Evolutionary conservation across 2,888 invertebrate genomes (phyloP).

Genomic region (Malacosoma neustria): DNA sequence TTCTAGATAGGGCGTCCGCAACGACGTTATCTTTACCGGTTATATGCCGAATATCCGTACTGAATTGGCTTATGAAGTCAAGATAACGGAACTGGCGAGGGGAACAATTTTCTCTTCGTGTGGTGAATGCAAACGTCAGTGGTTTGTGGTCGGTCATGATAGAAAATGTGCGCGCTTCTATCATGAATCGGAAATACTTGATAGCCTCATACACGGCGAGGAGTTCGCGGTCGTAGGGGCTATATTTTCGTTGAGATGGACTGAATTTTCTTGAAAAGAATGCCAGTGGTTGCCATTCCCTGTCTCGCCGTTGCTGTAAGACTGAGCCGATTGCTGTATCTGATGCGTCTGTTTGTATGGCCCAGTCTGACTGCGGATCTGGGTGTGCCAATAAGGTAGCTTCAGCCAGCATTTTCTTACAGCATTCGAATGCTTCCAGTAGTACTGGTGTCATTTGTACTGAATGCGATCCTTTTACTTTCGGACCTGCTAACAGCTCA

Average conservation of each 20-base stretch:
- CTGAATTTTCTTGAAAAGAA: conserved; percentile 7
- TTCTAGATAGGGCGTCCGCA: no score
- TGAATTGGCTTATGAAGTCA: no score
- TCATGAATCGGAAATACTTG: conserved; percentile 6
- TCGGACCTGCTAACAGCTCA: conserved; percentile 18
- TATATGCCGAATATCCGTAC: no score
- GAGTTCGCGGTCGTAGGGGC: conserved; percentile 7
- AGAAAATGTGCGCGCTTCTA: conserved; percentile 4
- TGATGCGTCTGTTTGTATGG: conserved; percentile 33
- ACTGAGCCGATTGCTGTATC: conserved; percentile 31
- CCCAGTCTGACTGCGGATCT: conserved; percentile 16
- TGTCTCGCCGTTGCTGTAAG: conserved; percentile 25
- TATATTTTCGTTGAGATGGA: conserved; percentile 5
- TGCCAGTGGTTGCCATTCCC: conserved; percentile 7
- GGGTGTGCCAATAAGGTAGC: conserved; percentile 28
- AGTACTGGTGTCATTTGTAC: conserved; percentile 14
- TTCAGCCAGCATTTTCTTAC: conserved; percentile 19
- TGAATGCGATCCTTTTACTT: conserved; percentile 20
- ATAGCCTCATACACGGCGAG: conserved; percentile 8
- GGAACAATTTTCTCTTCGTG: neutral
- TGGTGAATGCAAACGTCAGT: conserved; percentile 5
- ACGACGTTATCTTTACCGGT: no score
- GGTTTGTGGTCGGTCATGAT: conserved; percentile 10
- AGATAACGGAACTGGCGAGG: no score
- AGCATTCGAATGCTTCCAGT: conserved; percentile 15